phyloP scores from a whole-genome alignment of 2,797 vertebrate species.

The Zalophus californianus region DNA sequence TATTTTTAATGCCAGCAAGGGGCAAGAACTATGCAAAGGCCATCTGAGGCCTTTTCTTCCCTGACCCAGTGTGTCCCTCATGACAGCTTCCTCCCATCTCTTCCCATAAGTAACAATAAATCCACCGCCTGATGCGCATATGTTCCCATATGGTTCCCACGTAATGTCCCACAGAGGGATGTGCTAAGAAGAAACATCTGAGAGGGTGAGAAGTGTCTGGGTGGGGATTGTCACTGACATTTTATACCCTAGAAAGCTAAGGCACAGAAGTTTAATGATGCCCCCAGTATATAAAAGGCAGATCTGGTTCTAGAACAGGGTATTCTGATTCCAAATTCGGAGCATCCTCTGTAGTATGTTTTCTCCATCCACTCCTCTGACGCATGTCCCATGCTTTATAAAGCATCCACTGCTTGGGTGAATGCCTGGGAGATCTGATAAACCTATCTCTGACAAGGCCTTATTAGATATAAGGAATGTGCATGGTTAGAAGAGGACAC shows the following conservation, averaged over 20 bases:
- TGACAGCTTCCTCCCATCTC: neutral
- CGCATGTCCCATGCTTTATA: neutral
- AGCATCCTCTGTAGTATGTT: neutral
- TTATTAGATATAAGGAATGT: neutral
- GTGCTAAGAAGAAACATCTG: neutral
- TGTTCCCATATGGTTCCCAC: neutral
- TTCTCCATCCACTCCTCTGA: neutral
- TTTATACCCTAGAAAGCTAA: neutral
- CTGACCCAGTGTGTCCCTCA: neutral
- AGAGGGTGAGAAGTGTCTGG: neutral
- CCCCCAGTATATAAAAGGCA: neutral
- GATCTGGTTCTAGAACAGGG: neutral
- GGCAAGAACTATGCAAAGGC: neutral
- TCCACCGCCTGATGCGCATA: accelerated
- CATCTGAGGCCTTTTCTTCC: neutral
- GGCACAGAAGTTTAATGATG: too few species aligned
- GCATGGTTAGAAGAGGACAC: neutral
- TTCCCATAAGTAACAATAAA: neutral
- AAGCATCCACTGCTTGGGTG: neutral
- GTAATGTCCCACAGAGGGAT: neutral
- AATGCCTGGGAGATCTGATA: neutral
- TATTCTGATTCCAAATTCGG: neutral
- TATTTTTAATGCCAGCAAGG: neutral
- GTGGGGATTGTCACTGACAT: neutral
- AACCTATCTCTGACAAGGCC: neutral